Percentiles rank a stretch among this genome's conserved stretches.
phyloP scores from a whole-genome alignment of 1,140 invertebrate species.

The Thaumatotibia leucotreta region DNA sequence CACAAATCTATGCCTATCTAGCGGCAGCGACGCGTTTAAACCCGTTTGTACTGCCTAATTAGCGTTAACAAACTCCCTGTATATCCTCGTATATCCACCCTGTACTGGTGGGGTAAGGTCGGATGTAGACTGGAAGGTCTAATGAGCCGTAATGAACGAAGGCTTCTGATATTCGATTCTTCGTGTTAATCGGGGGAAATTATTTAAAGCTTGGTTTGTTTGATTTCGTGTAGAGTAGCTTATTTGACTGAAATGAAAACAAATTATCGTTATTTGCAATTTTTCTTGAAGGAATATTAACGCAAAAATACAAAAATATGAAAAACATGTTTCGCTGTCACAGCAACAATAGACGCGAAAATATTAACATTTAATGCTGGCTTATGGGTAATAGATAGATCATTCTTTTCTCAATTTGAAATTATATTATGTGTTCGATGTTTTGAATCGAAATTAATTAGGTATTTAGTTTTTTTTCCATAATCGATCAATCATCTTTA shows the following conservation, averaged over 20 bases:
- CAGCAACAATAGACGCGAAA: too few species aligned
- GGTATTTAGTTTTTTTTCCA: too few species aligned
- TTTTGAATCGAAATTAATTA: too few species aligned
- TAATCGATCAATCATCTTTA: too few species aligned
- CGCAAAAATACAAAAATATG: too few species aligned
- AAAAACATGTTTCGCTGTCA: too few species aligned
- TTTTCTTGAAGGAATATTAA: too few species aligned
- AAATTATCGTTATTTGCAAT: too few species aligned
- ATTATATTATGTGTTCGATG: too few species aligned
- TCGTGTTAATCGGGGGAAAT: neutral
- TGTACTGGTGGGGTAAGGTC: neutral
- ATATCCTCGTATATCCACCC: neutral
- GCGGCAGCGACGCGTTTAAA: neutral
- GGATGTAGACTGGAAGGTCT: neutral
- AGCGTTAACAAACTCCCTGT: neutral
- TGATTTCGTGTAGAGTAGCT: neutral
- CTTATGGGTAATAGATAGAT: too few species aligned
- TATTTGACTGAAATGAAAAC: neutral
- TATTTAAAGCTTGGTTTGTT: neutral
- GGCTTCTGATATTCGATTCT: conserved; percentile 6
- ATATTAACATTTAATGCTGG: too few species aligned
- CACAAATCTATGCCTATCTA: conserved; percentile 8
- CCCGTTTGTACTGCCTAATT: conserved; percentile 10
- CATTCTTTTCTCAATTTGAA: too few species aligned
- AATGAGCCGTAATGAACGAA: neutral